Evolutionary conservation across 2,888 invertebrate genomes (phyloP), one percentile per base, ranked within the genome.

Genomic region (Mechanitis mazaeus): DNA sequence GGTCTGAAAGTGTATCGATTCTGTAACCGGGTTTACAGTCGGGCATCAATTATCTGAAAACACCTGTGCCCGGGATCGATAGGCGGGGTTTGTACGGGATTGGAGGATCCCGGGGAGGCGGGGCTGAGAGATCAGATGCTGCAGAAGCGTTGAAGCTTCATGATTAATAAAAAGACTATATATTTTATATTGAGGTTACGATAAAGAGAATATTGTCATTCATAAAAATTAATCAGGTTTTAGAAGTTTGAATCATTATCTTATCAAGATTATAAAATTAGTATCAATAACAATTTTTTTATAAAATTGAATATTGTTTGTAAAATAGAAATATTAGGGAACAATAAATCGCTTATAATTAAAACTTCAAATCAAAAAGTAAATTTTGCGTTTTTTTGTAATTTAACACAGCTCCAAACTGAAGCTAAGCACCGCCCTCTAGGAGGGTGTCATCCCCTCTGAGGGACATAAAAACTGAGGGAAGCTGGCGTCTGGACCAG

Each of bases 11-110:
- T 46, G 68, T 71, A 71, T 72, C 64, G 69, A 72, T 69, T 70
- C 67, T 64, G 56, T 56, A 60, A 70, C 64, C 58, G 62, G 59
- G 59, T 68, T 68, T 74, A 75, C 74, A 71, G 71, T 63, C 64
- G 63, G 64, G 59, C 68, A 59, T 78, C 84, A 81, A 85, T 85
- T 85, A 80, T 75, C 73, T 67, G 58, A 71, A 67, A 75, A 68
- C 88, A 88, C 84, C 88, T 88, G 87, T 69, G 84, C 58, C 65
- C 69, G 68, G 74, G 80, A 84, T 84, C 81, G 74, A 82, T 83
- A 81, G 87, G 87, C 87, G 86, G 83, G 75, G 85, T 75, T 73
- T 72, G 38, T 56, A 61, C 63, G 67, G 77, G 80, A 85, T 87
- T 87, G 88, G 85, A 67, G 67, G 69, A 54, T 55, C 54, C 54